Percentiles rank a stretch among this genome's conserved stretches.
Conservation (phyloP, 2,797 vertebrate genomes). For the Neosilurus mollespiculum region DNA sequence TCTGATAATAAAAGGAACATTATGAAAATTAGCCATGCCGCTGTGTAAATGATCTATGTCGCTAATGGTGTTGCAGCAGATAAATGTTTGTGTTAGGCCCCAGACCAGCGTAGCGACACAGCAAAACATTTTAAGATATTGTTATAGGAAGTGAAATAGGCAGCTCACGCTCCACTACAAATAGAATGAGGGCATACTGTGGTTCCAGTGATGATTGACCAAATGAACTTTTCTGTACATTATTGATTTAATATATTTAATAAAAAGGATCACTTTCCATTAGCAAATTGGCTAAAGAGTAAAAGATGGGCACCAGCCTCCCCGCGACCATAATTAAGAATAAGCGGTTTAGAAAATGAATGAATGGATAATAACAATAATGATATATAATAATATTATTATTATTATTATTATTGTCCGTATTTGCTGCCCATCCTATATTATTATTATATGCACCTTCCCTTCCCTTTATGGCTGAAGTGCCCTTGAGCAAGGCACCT, state of each 20-base stretch:
- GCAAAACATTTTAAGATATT: conserved; percentile 74
- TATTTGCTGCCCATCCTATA: no score
- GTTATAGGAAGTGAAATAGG: conserved; percentile 77
- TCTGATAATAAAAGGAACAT: conserved; percentile 99
- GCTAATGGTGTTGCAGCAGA: conserved; percentile 86
- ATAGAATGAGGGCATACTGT: background rate
- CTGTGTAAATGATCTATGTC: conserved; percentile 97
- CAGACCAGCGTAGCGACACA: conserved; percentile 64
- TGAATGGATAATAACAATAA: no score
- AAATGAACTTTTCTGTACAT: conserved; percentile 33
- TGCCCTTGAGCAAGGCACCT: no score
- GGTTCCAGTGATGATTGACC: conserved; percentile 34
- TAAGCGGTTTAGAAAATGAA: no score
- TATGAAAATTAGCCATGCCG: conserved; percentile 98
- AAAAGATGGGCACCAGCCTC: no score
- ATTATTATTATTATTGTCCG: no score
- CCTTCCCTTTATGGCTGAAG: no score
- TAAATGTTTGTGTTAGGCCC: conserved; percentile 40
- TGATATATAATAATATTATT: no score
- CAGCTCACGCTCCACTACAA: conserved; percentile 57
- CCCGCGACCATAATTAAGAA: no score
- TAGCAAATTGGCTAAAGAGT: conserved; percentile 66
- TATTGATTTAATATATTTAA: conserved; percentile 75
- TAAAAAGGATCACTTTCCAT: conserved; percentile 67
- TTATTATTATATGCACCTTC: no score